A percentile compares a stretch with the other conserved stretches of the same genome.
Evolutionary conservation across 2,888 invertebrate species (phyloP).

Genomic region (Brachyopa scutellaris): DNA sequence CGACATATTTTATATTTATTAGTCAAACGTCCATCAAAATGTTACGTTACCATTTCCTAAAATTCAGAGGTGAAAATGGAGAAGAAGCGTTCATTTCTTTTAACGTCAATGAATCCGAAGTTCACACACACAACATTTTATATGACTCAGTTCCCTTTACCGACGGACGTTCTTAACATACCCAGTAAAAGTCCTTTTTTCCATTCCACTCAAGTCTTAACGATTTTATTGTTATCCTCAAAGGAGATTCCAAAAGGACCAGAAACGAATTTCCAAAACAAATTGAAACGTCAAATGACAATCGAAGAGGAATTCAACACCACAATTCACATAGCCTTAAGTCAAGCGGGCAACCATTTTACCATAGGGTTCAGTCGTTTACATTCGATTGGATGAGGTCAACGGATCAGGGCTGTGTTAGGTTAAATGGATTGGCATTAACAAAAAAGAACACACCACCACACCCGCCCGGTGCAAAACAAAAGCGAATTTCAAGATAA

Average conservation of each 20-base stretch:
- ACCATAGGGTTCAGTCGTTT: slow-evolving; percentile 37
- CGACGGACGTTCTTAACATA: slow-evolving; percentile 15
- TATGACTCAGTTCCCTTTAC: too few species aligned
- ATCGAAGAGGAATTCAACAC: slow-evolving; percentile 61
- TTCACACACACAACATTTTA: too few species aligned
- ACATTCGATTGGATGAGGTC: slow-evolving; percentile 39
- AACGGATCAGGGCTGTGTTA: slow-evolving; percentile 39
- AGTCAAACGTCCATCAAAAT: too few species aligned
- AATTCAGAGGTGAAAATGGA: too few species aligned
- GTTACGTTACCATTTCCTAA: too few species aligned
- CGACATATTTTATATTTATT: too few species aligned
- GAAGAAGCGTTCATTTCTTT: too few species aligned
- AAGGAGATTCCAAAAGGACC: slow-evolving; percentile 34
- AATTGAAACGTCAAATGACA: slow-evolving; percentile 67
- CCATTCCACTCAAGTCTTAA: slow-evolving; percentile 19
- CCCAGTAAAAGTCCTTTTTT: slow-evolving; percentile 17
- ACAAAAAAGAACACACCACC: slow-evolving; percentile 11
- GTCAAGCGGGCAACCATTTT: slow-evolving; percentile 10
- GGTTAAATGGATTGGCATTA: slow-evolving; percentile 60
- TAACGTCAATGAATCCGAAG: too few species aligned
- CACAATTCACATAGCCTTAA: slow-evolving; percentile 43
- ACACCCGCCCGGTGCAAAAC: too few species aligned
- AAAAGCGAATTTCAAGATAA: slow-evolving; percentile 29
- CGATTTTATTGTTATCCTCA: slow-evolving; percentile 45
- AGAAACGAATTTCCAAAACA: slow-evolving; percentile 56